Percentiles rank a stretch among this genome's conserved stretches.
phyloP scores from a whole-genome alignment of 2,113 vertebrate species.

The Pseudolaguvia tuberculata region DNA sequence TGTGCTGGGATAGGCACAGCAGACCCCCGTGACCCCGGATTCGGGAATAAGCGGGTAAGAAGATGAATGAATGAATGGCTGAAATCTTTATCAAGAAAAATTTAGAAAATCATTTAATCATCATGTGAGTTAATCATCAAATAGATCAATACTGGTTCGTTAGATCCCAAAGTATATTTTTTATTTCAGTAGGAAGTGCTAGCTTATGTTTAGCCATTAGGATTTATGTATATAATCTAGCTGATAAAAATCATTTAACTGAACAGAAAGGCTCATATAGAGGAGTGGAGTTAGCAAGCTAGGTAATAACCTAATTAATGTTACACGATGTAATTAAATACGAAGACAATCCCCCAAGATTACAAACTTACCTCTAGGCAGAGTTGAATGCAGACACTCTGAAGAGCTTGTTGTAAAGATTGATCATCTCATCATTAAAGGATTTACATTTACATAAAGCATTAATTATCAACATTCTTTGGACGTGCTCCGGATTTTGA shows the following conservation, averaged over 20 bases:
- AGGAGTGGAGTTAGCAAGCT: background rate
- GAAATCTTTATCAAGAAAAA: no score
- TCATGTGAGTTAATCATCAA: no score
- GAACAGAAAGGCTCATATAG: background rate
- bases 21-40: no score
- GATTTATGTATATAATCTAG: background rate
- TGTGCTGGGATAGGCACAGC: no score
- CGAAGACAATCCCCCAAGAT: conserved; percentile 8
- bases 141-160: no score
- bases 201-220: no score
- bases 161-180: no score
- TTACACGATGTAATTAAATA: conserved; percentile 3
- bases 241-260: background rate
- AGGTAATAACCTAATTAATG: conserved; percentile 11
- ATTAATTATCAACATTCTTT: background rate
- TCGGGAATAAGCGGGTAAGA: no score
- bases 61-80: no score
- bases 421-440: background rate
- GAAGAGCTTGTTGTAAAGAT: background rate
- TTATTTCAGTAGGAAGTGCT: no score
- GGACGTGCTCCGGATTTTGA: background rate
- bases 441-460: background rate
- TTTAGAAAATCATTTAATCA: no score
- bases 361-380: conserved; percentile 5
- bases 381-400: background rate